phyloP scores from a whole-genome alignment of 2,888 invertebrate species.

The Drosophila setosimentum region DNA sequence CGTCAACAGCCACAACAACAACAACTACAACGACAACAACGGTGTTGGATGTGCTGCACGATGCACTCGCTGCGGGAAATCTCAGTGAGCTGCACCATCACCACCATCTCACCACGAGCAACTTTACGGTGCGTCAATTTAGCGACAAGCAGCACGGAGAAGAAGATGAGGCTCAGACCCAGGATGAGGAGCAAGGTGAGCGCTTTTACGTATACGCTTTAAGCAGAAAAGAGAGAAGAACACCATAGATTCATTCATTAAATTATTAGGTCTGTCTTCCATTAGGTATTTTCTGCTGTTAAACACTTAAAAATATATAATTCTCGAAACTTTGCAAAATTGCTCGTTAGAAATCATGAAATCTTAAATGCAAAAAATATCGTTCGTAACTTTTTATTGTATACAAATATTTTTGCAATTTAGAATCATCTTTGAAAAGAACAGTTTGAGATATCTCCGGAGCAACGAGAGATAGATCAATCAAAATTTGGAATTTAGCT shows the following conservation, averaged over 20 bases:
- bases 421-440: neutral
- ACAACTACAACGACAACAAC: slow-evolving; percentile 44
- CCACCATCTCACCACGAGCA: slow-evolving; percentile 15
- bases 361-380: neutral
- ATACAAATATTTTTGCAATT: neutral
- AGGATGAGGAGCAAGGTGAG: slow-evolving; percentile 79
- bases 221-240: neutral
- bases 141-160: slow-evolving; percentile 44
- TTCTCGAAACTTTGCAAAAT: neutral
- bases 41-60: slow-evolving; percentile 60
- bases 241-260: neutral
- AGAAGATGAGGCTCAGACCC: slow-evolving; percentile 52
- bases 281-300: neutral
- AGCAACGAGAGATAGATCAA: neutral
- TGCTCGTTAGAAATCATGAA: neutral
- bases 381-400: neutral
- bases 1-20: slow-evolving; percentile 1
- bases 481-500: neutral
- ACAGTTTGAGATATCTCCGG: neutral
- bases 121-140: slow-evolving; percentile 63
- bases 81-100: slow-evolving; percentile 56
- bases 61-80: slow-evolving; percentile 52
- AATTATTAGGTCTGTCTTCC: neutral
- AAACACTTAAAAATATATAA: neutral
- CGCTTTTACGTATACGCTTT: neutral